Percentiles rank a stretch among this genome's conserved stretches.
Evolutionary conservation across 2,797 vertebrate species (phyloP).

Genomic region (Lacerta viridis): DNA sequence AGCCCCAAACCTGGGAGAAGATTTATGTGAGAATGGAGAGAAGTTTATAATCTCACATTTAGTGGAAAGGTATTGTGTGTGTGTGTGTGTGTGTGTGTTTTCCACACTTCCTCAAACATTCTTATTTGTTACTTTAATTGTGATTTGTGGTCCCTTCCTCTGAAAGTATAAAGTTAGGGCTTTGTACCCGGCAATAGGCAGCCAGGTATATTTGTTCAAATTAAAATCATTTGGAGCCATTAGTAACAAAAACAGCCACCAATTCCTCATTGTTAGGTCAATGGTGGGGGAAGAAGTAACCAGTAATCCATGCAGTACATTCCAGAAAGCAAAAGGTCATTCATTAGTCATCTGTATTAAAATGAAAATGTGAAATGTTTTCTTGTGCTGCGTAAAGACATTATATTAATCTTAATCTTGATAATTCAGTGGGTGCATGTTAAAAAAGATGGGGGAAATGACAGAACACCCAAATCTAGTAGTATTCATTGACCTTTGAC

Average conservation of each 20-base stretch:
- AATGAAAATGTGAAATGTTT: slow-evolving; percentile 16
- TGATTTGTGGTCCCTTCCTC: slow-evolving; percentile 1
- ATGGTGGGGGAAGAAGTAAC: background rate
- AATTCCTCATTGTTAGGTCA: slow-evolving; percentile 21
- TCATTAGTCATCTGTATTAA: slow-evolving; percentile 32
- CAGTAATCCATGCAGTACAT: background rate
- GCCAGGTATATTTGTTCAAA: slow-evolving; percentile 11
- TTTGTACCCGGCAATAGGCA: background rate
- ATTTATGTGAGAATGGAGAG: too few species aligned
- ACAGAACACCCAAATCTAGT: background rate
- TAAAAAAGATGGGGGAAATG: background rate
- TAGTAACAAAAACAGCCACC: background rate
- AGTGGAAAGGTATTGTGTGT: too few species aligned
- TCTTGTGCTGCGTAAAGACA: background rate
- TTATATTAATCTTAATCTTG: slow-evolving; percentile 5
- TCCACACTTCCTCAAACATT: fast-evolving
- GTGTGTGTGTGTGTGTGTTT: too few species aligned
- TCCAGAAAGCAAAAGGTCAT: slow-evolving; percentile 31
- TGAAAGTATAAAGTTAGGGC: background rate
- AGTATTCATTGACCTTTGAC: background rate
- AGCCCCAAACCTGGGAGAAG: too few species aligned
- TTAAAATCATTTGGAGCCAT: slow-evolving; percentile 19
- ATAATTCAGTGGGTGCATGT: background rate
- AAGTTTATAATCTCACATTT: too few species aligned
- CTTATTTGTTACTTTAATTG: background rate